Percentiles rank a stretch among this genome's conserved stretches.
Evolutionary conservation across 2,888 invertebrate genomes (phyloP).

Genomic region (Ametastegia equiseti): DNA sequence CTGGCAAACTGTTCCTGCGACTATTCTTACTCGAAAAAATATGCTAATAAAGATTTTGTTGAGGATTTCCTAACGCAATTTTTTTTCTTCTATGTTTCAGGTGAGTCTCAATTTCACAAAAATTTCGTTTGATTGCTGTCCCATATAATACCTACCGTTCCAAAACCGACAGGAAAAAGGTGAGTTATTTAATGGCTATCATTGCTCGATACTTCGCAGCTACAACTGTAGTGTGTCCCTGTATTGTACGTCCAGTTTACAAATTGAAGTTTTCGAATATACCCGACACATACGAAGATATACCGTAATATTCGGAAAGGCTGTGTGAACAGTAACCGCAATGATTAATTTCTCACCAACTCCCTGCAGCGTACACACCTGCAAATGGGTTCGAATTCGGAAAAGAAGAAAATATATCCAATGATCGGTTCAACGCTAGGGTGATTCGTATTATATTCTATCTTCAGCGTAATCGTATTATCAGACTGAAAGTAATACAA

Average conservation of each 20-base stretch:
- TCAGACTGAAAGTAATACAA: too few species aligned
- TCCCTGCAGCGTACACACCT: too few species aligned
- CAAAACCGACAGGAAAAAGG: not conserved
- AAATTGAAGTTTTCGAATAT: not conserved
- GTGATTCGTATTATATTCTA: too few species aligned
- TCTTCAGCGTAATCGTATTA: too few species aligned
- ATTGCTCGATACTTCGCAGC: not conserved
- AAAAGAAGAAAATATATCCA: too few species aligned
- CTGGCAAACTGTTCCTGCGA: too few species aligned
- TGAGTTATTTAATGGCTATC: slow-evolving; percentile 23
- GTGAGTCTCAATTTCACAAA: slow-evolving; percentile 39
- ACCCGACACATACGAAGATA: not conserved
- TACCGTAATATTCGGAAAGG: not conserved
- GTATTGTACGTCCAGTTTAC: not conserved
- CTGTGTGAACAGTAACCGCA: not conserved
- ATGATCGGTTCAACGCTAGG: too few species aligned
- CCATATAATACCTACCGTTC: not conserved
- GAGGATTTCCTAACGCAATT: not conserved
- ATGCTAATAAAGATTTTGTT: too few species aligned
- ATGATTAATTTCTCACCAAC: too few species aligned
- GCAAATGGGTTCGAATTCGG: too few species aligned
- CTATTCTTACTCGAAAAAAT: too few species aligned
- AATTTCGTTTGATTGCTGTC: slow-evolving; percentile 7
- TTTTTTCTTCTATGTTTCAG: slow-evolving; percentile 11
- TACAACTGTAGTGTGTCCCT: not conserved